Percentiles rank a stretch among this genome's conserved stretches.
Conservation (phyloP, 2,113 vertebrate species). For the Murina feae region DNA sequence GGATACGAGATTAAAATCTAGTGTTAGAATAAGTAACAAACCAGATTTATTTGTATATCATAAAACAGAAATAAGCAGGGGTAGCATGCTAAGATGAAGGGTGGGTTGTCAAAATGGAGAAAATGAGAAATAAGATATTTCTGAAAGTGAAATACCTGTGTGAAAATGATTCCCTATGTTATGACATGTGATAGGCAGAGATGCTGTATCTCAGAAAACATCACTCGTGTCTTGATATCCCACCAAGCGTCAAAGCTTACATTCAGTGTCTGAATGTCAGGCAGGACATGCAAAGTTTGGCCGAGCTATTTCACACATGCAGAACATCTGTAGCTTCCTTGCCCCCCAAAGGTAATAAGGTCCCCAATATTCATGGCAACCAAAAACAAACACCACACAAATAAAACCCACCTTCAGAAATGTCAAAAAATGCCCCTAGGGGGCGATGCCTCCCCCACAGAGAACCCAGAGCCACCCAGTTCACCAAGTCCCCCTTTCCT, state of each 20-base stretch:
- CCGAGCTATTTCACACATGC: not conserved
- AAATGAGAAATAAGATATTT: not conserved
- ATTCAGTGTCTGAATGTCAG: not conserved
- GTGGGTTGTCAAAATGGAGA: not conserved
- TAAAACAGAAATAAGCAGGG: not conserved
- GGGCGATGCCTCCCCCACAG: not conserved
- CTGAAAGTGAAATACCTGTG: not conserved
- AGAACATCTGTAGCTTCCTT: not conserved
- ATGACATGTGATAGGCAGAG: not conserved
- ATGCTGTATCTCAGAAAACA: not conserved
- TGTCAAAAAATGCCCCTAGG: conserved; percentile 17
- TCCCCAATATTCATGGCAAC: not conserved
- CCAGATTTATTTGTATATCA: not conserved
- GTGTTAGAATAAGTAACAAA: not conserved
- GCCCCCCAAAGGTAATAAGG: not conserved
- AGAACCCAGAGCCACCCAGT: not conserved
- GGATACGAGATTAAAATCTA: not conserved
- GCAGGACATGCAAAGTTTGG: not conserved
- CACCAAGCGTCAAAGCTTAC: not conserved
- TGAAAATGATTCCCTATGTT: not conserved
- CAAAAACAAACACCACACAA: not conserved
- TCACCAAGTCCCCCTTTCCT: not conserved
- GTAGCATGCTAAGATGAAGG: not conserved
- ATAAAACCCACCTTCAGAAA: not conserved
- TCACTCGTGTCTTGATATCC: not conserved